A percentile compares a stretch with the other conserved stretches of the same genome.
These are phyloP conservation scores for Perdita meconis DNA, from an alignment of 2,888 invertebrate species.

Conservation along the genomic window DNA sequence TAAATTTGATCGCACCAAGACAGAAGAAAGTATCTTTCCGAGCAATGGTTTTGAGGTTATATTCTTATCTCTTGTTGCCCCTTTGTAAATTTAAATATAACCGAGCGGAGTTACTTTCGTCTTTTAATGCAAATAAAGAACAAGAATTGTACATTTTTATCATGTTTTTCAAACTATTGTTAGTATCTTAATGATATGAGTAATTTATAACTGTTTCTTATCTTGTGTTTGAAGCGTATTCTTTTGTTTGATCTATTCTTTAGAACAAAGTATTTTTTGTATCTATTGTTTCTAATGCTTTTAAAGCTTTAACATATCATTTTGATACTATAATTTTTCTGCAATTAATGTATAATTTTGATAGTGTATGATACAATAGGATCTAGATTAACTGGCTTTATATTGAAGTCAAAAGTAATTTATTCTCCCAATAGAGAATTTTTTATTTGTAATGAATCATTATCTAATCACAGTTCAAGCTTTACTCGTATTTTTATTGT, in stretches of 20 bases:
- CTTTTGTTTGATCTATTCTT: neutral
- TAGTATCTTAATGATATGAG: neutral
- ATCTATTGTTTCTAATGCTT: neutral
- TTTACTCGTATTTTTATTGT: too few species aligned
- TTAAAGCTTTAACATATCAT: neutral
- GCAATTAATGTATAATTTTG: neutral
- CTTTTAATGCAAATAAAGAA: slow-evolving; percentile 14
- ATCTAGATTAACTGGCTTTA: too few species aligned
- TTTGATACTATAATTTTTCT: neutral
- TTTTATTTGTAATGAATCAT: too few species aligned
- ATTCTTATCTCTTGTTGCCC: slow-evolving; percentile 27
- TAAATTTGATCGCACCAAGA: slow-evolving; percentile 17
- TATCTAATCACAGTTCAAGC: too few species aligned
- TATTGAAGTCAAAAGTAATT: too few species aligned
- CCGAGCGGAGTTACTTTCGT: slow-evolving; percentile 6
- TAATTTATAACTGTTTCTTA: neutral
- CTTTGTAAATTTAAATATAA: slow-evolving; percentile 32
- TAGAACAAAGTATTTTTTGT: neutral
- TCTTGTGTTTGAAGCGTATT: neutral
- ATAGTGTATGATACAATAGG: neutral
- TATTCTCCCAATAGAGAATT: too few species aligned
- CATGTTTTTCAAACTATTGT: slow-evolving; percentile 3
- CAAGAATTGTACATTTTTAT: neutral
- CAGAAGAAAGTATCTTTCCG: slow-evolving; percentile 18
- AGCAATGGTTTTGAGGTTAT: slow-evolving; percentile 48